Percentiles rank a stretch among this genome's conserved stretches.
Conservation (phyloP, 2,113 vertebrate species). For the Taxidea taxus region DNA sequence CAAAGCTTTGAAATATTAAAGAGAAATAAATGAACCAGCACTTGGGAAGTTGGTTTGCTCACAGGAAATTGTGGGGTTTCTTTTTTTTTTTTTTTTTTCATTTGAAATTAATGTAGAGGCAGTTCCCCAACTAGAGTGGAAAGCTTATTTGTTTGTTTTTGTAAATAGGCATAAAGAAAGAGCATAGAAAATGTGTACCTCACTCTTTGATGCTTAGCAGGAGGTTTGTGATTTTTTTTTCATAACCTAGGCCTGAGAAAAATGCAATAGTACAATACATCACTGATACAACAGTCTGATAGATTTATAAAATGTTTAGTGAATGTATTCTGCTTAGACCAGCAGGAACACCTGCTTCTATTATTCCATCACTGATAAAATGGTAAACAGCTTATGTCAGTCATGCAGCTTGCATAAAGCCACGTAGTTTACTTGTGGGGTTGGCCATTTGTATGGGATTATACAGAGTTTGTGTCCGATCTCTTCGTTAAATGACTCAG, state of each 20-base stretch:
- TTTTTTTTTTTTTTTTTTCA: neutral
- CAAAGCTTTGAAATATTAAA: constrained; percentile 53
- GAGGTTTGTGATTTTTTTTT: constrained; percentile 72
- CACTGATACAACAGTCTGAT: constrained; percentile 78
- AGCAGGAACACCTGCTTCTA: constrained; percentile 83
- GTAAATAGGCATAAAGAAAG: constrained; percentile 67
- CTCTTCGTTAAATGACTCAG: constrained; percentile 78
- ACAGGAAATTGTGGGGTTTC: neutral
- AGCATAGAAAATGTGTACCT: constrained; percentile 61
- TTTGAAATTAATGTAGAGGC: constrained; percentile 44
- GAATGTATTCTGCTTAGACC: constrained; percentile 78
- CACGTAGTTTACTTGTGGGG: constrained; percentile 77
- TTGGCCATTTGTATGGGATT: constrained; percentile 70
- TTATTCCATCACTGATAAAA: constrained; percentile 84
- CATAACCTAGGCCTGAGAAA: constrained; percentile 72
- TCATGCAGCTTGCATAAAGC: constrained; percentile 78
- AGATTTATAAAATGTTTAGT: constrained; percentile 81
- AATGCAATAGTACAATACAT: constrained; percentile 75
- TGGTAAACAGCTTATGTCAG: constrained; percentile 83
- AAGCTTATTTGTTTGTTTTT: constrained; percentile 72
- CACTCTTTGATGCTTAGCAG: constrained; percentile 64
- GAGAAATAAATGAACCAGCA: constrained; percentile 60
- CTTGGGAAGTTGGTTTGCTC: constrained; percentile 31
- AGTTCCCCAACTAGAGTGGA: constrained; percentile 7
- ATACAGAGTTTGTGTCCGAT: constrained; percentile 69